Evolutionary conservation across 2,888 invertebrate species (phyloP).

Genomic region (Prostheceraeus crozeri): DNA sequence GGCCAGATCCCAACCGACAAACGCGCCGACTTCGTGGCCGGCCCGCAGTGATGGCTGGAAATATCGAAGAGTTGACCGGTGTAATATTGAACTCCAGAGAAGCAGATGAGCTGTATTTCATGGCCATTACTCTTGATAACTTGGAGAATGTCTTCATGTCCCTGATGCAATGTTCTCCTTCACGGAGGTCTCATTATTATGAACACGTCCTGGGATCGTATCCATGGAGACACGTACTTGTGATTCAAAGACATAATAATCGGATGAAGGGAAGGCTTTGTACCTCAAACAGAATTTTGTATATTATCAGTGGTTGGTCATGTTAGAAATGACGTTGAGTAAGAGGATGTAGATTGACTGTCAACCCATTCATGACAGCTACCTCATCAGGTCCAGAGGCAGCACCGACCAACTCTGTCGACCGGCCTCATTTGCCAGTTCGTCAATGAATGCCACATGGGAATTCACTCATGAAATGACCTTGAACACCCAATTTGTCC

Average conservation of each 20-base stretch:
- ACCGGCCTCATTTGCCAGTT: conserved; percentile 49
- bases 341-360: conserved; percentile 62
- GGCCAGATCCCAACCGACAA: conserved; percentile 62
- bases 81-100: conserved; percentile 62
- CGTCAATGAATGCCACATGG: conserved; percentile 59
- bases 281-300: conserved; percentile 61
- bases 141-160: conserved; percentile 59
- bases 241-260: conserved; percentile 61
- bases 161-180: too few relatives aligned
- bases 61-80: conserved; percentile 63
- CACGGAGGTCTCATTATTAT: conserved; percentile 57
- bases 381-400: conserved; percentile 58
- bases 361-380: conserved; percentile 61
- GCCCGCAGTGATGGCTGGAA: too few relatives aligned
- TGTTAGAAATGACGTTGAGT: conserved; percentile 62
- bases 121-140: conserved; percentile 59
- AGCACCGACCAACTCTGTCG: conserved; percentile 57
- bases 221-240: conserved; percentile 59
- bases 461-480: conserved; percentile 54
- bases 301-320: conserved; percentile 58
- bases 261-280: conserved; percentile 62
- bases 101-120: conserved; percentile 59
- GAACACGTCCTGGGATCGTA: conserved; percentile 58
- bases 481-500: conserved; percentile 55
- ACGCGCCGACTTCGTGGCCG: conserved; percentile 60